These are phyloP conservation scores for Oikopleura dioica DNA, from an alignment of 23 tunicate genomes.

Conservation along the genomic window DNA sequence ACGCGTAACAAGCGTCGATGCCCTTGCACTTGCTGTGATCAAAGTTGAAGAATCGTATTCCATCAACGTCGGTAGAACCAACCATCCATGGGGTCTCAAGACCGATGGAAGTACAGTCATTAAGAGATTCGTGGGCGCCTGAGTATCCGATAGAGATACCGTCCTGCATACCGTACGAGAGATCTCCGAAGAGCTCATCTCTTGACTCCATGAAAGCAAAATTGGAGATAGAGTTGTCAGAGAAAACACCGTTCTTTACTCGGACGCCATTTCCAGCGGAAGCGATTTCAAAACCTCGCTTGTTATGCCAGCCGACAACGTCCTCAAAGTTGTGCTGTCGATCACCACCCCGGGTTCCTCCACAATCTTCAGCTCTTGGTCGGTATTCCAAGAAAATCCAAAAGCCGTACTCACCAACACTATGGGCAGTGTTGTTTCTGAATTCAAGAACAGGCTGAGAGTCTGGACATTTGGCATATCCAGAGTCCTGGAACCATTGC, in stretches of 20 bases:
- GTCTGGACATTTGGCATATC: not conserved
- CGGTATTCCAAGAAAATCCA: not conserved
- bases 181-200: not conserved
- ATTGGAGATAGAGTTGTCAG: not conserved
- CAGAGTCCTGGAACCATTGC: not conserved
- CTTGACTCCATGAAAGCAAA: conserved; percentile 11
- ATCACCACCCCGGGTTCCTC: not conserved
- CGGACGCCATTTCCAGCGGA: conserved; percentile 10
- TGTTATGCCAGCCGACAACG: not conserved
- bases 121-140: not conserved
- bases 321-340: not conserved
- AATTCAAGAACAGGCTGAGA: not conserved
- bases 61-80: conserved; percentile 1
- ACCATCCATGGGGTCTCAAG: conserved; percentile 2
- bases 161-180: not conserved
- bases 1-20: conserved; percentile 4
- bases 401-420: conserved; percentile 1
- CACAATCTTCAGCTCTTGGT: not conserved
- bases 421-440: not conserved
- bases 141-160: conserved; percentile 10
- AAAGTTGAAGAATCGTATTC: conserved; percentile 9
- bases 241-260: not conserved
- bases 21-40: not conserved
- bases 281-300: conserved; percentile 1
- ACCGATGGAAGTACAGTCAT: not conserved